Base-by-base conservation (phyloP, 2,888 invertebrate species). In the Amblyteles armatorius region DNA sequence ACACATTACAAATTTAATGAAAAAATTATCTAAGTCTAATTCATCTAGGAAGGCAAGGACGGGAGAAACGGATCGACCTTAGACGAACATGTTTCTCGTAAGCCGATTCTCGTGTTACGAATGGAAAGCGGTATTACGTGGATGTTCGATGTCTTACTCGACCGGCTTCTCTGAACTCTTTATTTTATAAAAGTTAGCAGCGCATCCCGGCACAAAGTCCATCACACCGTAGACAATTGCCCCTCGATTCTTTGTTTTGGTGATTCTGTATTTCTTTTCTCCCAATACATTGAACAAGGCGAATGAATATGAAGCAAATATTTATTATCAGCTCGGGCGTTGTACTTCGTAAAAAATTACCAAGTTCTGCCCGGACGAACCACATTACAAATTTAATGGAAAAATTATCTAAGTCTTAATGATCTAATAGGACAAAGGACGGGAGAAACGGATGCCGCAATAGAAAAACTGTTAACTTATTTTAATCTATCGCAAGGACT, bases 401-500 rank as follows among this genome's bases (percentile, higher is more conserved):
- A 33, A 63, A 60, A 60, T 29, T 44, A 22, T 68, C 26, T 26
- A 68, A 44, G 26, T 55, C 55, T 60, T 60, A 44, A 16, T 48
- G 4, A 48, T 48, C 44, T 48, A 69, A 69, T 69, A 48, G 69
- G 68, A 5, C 48, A 60, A 68, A 60, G 33, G 33, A 44, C 69
- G 40, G 69, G 60, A 69, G 33, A 76, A 63, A 65, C 74, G 40
- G 65, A 65, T 65, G 65, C 74, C 65, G 33, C 29, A 69, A 19
- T 71, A 44, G 13, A 57, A 26, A 69, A 79, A 60, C n/a, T 44
- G 19, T 29, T 11, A 69, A 71, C 57, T 63, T 60, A 71, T 11
- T 79, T 71, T 55, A 33, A 69, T 71, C 48, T 60, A 79, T 60
- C 48, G 48, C 29, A 69, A 33, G 57, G 57, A 79, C 44, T 57